Evolutionary conservation across 2,797 vertebrate species (phyloP).

Genomic region (Apodemus agrarius): DNA sequence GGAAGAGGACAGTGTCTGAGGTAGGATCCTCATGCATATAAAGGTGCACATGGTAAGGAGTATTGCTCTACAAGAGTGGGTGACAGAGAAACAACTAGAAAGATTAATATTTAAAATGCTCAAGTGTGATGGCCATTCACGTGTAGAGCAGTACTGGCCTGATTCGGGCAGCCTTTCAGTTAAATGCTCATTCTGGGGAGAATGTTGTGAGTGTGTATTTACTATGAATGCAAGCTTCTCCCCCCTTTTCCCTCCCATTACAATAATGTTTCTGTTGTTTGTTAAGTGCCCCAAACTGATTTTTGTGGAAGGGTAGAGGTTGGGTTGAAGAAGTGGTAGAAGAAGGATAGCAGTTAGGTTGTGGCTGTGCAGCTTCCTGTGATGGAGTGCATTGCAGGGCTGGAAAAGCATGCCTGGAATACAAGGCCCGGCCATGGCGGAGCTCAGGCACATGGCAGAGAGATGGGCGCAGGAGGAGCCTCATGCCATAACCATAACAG

Average conservation of each 20-base stretch:
- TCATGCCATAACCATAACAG: neutral
- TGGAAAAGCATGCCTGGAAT: constrained; percentile 56
- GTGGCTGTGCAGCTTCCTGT: constrained; percentile 45
- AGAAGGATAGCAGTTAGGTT: neutral
- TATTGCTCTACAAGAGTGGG: constrained; percentile 66
- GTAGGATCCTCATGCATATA: constrained; percentile 79
- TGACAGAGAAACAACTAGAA: constrained; percentile 78
- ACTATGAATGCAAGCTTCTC: neutral
- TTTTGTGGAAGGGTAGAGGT: constrained; percentile 28
- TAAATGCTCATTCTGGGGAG: constrained; percentile 65
- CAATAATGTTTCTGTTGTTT: constrained; percentile 39
- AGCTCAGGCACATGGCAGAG: constrained; percentile 51
- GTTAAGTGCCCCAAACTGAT: neutral
- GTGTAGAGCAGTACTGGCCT: constrained; percentile 64
- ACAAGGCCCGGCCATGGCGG: neutral
- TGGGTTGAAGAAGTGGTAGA: neutral
- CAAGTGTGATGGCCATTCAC: constrained; percentile 73
- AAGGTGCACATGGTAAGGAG: constrained; percentile 81
- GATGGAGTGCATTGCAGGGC: constrained; percentile 64
- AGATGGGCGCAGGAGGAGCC: constrained; percentile 12
- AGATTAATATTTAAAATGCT: constrained; percentile 76
- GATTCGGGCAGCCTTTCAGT: constrained; percentile 45
- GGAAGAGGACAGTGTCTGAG: constrained; percentile 84
- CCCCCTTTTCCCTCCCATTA: neutral
- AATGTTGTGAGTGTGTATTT: constrained; percentile 62